phyloP scores from a whole-genome alignment of 2,888 invertebrate species.

The Schrankia costaestrigalis region DNA sequence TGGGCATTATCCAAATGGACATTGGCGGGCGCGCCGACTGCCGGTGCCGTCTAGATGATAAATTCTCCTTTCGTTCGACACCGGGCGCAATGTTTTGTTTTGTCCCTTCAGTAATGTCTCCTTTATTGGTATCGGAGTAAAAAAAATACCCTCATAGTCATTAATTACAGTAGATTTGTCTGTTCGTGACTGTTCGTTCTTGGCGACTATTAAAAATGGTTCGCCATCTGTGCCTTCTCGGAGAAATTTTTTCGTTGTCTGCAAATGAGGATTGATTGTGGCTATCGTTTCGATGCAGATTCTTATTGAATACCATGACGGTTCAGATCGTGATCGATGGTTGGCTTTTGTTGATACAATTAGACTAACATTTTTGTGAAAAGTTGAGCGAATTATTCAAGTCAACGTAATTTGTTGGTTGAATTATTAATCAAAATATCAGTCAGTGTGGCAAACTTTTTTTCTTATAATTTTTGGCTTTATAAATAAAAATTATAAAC shows the following conservation, averaged over 20 bases:
- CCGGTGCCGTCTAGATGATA: constrained; percentile 77
- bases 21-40: constrained; percentile 75
- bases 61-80: constrained; percentile 80
- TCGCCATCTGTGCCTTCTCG: constrained; percentile 53
- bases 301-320: constrained; percentile 59
- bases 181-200: constrained; percentile 70
- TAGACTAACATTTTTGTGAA: constrained; percentile 28
- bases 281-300: constrained; percentile 73
- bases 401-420: no score
- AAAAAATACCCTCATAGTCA: constrained; percentile 67
- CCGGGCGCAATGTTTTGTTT: constrained; percentile 69
- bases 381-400: not conserved
- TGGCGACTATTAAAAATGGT: constrained; percentile 74
- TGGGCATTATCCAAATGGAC: constrained; percentile 81
- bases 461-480: no score
- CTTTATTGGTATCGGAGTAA: constrained; percentile 67
- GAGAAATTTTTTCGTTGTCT: constrained; percentile 35
- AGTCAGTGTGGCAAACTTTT: no score
- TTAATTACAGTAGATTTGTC: constrained; percentile 77
- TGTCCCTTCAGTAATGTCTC: constrained; percentile 68
- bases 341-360: constrained; percentile 31
- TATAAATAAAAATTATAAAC: no score
- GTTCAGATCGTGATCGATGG: constrained; percentile 62
- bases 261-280: constrained; percentile 77
- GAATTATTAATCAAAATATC: no score